A percentile compares a stretch with the other conserved stretches of the same genome.
These are phyloP conservation scores for Heliconius himera DNA, from an alignment of 1,140 invertebrate species.

Conservation along the genomic window DNA sequence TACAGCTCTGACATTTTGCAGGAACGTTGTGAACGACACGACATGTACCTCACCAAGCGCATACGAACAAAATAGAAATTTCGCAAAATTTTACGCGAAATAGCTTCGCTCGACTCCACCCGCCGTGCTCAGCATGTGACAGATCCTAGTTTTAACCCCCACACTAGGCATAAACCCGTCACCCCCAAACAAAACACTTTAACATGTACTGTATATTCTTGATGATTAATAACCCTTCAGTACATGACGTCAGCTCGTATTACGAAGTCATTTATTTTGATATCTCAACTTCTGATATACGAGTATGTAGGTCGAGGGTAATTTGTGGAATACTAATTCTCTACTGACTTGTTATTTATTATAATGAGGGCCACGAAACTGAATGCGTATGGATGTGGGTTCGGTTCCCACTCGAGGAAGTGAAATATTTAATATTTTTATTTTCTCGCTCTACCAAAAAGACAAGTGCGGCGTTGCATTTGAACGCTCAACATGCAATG, in stretches of 20 bases:
- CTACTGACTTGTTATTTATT: not conserved
- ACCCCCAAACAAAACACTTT: not conserved
- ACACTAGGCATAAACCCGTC: not conserved
- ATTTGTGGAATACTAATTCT: not conserved
- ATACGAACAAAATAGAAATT: no score
- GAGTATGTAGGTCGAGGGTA: not conserved
- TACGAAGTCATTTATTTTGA: constrained; percentile 12
- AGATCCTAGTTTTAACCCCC: not conserved
- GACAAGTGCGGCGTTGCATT: no score
- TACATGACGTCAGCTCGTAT: constrained; percentile 6
- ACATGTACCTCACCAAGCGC: no score
- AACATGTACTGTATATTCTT: not conserved
- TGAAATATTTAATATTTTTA: no score
- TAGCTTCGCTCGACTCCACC: no score
- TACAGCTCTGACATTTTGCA: no score
- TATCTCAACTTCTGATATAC: not conserved
- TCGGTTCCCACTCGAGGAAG: not conserved
- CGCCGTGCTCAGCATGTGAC: no score
- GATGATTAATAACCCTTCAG: constrained; percentile 14
- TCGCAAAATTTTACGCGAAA: no score
- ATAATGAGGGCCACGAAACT: not conserved
- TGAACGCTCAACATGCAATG: no score
- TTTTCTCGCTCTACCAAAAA: no score
- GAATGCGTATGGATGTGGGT: not conserved
- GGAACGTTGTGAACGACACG: no score